phyloP scores from a whole-genome alignment of 2,888 invertebrate genomes.

The Cataglyphis altisquamis region DNA sequence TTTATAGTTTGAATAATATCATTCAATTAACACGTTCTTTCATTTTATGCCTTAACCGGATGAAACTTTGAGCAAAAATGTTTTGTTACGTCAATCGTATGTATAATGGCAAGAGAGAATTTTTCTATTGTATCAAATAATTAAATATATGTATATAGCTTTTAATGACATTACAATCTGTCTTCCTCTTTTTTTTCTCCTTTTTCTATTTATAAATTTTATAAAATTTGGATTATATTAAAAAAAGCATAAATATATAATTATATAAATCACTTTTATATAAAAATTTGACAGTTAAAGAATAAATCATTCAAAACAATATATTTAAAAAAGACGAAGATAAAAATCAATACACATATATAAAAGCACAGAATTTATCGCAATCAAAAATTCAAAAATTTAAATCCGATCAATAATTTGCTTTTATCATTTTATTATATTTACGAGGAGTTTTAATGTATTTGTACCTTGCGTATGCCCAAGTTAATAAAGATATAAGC shows the following conservation, averaged over 20 bases:
- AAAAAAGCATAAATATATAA: neutral
- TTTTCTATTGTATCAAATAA: neutral
- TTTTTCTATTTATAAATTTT: neutral
- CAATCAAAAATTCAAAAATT: neutral
- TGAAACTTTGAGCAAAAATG: constrained; percentile 7
- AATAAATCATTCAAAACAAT: neutral
- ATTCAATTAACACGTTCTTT: constrained; percentile 18
- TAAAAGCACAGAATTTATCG: neutral
- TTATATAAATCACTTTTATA: neutral
- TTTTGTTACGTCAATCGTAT: constrained; percentile 27
- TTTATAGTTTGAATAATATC: neutral
- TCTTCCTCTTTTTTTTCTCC: too few relatives aligned
- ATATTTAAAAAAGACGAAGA: neutral
- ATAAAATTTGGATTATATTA: neutral
- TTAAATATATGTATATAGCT: constrained; percentile 3
- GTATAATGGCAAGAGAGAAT: constrained; percentile 8
- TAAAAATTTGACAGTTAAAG: neutral
- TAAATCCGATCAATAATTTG: neutral
- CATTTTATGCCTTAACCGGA: neutral
- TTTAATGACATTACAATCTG: neutral
- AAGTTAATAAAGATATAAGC: constrained; percentile 91
- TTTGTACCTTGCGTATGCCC: constrained; percentile 87
- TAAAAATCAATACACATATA: neutral
- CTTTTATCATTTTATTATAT: neutral
- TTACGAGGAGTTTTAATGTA: neutral